A percentile compares a stretch with the other conserved stretches of the same genome.
phyloP scores from a whole-genome alignment of 2,888 invertebrate species.

The Gymnocheta viridis region DNA sequence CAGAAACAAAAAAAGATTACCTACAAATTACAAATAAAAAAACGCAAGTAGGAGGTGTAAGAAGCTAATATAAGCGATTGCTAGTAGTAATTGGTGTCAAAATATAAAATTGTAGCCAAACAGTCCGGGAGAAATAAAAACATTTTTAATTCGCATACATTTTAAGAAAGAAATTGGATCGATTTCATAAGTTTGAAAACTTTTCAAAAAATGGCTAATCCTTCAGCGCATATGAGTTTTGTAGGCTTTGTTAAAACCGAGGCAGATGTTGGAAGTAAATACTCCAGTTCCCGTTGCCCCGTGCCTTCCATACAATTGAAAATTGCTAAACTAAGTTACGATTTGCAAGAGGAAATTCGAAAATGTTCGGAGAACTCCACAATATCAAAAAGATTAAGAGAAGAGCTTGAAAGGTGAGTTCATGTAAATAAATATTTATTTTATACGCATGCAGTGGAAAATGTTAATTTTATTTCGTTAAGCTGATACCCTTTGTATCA shows the following conservation, averaged over 20 bases:
- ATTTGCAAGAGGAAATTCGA: constrained; percentile 80
- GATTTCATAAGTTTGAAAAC: neutral
- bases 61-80: neutral
- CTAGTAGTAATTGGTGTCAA: constrained; percentile 4
- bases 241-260: constrained; percentile 59
- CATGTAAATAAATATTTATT: constrained; percentile 2
- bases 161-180: neutral
- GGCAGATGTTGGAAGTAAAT: constrained; percentile 47
- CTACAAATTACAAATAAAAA: neutral
- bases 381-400: constrained; percentile 77
- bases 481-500: neutral
- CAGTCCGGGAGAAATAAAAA: no score
- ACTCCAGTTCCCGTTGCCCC: constrained; percentile 58
- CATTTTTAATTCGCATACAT: neutral
- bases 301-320: constrained; percentile 73
- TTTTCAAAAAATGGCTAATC: constrained; percentile 44
- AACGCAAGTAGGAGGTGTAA: neutral
- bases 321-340: constrained; percentile 78
- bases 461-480: constrained; percentile 27
- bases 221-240: constrained; percentile 42
- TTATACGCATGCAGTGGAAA: neutral
- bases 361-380: constrained; percentile 77
- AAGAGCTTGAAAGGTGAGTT: constrained; percentile 80
- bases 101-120: no score
- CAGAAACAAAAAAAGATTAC: neutral